These are phyloP conservation scores for Pteronotus mesoamericanus DNA, from an alignment of 2,797 vertebrate species.

Conservation along the genomic window DNA sequence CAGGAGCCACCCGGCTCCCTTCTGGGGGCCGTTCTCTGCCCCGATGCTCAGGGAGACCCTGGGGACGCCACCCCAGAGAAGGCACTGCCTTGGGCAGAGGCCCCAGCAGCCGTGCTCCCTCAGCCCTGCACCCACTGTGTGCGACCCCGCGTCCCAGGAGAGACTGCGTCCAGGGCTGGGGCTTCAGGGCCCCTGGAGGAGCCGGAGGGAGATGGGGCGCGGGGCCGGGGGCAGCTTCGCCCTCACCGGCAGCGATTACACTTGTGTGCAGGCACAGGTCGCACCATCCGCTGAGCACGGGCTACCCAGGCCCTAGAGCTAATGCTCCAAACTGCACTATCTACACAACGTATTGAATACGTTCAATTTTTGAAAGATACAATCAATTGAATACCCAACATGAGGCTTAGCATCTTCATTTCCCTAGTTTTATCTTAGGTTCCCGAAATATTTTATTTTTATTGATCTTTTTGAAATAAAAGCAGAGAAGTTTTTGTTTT, in stretches of 20 bases:
- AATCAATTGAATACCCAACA: neutral
- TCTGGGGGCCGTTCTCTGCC: neutral
- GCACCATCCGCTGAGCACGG: neutral
- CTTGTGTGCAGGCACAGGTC: neutral
- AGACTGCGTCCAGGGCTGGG: neutral
- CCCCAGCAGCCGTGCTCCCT: neutral
- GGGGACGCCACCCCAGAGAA: neutral
- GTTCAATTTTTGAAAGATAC: neutral
- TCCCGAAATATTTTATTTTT: neutral
- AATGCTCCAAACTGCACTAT: neutral
- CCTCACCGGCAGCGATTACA: neutral
- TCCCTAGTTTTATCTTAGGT: neutral
- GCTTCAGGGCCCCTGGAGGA: neutral
- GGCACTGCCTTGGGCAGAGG: neutral
- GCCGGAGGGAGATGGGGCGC: neutral
- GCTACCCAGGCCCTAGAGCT: neutral
- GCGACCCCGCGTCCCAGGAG: neutral
- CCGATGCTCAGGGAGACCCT: neutral
- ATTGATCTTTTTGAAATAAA: neutral
- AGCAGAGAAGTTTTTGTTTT: neutral
- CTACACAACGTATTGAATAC: neutral
- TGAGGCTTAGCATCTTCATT: neutral
- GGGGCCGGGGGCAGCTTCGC: neutral
- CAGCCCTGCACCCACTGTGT: neutral
- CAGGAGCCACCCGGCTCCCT: neutral